Conservation (phyloP, 1,140 invertebrate species). For the Pseudomyrmex dendroicus region DNA sequence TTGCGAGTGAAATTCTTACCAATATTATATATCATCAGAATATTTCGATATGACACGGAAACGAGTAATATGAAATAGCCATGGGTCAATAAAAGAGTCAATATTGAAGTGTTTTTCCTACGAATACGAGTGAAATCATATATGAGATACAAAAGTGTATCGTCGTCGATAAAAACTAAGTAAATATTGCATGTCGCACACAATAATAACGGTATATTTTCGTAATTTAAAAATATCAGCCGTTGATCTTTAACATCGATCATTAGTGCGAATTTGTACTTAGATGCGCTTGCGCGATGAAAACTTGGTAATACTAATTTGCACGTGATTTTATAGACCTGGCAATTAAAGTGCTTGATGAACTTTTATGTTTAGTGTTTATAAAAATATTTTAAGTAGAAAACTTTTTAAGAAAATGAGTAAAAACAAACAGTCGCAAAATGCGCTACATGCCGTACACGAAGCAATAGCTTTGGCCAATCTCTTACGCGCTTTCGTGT, state of each 20-base stretch:
- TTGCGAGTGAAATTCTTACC: constrained; percentile 31
- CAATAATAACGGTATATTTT: not conserved
- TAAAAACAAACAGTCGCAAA: not conserved
- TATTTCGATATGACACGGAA: constrained; percentile 37
- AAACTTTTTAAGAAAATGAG: not conserved
- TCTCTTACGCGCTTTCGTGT: constrained; percentile 52
- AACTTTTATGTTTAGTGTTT: not conserved
- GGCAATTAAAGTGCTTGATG: not conserved
- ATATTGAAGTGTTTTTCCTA: constrained; percentile 46
- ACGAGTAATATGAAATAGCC: constrained; percentile 49
- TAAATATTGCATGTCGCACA: constrained; percentile 12
- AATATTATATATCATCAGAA: constrained; percentile 35
- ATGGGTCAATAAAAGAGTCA: constrained; percentile 45
- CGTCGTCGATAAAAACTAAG: not conserved
- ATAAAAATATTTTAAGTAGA: not conserved
- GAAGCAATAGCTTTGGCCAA: constrained; percentile 17
- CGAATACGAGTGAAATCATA: constrained; percentile 41
- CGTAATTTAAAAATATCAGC: not conserved
- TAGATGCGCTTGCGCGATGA: constrained; percentile 8
- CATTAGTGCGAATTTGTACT: constrained; percentile 1
- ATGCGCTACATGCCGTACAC: no score
- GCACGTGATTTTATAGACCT: not conserved
- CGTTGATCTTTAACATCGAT: constrained; percentile 3
- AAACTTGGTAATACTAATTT: constrained; percentile 11
- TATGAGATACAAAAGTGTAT: constrained; percentile 30